Conservation (phyloP, 1,140 invertebrate species). For the Euura lappo region DNA sequence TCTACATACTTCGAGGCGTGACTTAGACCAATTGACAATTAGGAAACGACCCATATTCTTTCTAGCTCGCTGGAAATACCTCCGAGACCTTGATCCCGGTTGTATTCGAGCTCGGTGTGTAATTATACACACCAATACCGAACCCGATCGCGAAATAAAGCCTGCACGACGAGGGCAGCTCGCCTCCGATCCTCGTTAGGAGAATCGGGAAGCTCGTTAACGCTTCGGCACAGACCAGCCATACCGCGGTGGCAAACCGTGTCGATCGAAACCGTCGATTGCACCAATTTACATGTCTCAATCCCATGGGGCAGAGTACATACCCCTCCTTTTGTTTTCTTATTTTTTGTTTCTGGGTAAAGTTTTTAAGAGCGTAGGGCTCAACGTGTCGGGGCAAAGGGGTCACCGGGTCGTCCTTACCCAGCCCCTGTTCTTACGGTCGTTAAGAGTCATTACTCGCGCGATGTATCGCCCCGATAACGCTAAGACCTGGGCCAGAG, state of each 20-base stretch:
- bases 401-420: slow-evolving; percentile 16
- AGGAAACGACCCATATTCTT: slow-evolving; percentile 24
- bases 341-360: slow-evolving; percentile 14
- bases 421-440: slow-evolving; percentile 38
- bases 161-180: neutral
- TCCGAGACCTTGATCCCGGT: slow-evolving; percentile 8
- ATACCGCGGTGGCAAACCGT: slow-evolving; percentile 27
- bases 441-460: slow-evolving; percentile 32
- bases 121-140: neutral
- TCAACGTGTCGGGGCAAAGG: slow-evolving; percentile 21
- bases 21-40: neutral
- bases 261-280: slow-evolving; percentile 51
- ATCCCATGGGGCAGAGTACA: slow-evolving; percentile 34
- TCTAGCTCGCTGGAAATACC: neutral
- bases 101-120: neutral
- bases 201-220: slow-evolving; percentile 55
- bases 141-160: neutral
- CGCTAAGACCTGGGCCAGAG: slow-evolving; percentile 25
- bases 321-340: too few species aligned
- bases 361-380: neutral
- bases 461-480: slow-evolving; percentile 14
- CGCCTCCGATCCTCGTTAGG: neutral
- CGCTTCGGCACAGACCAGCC: slow-evolving; percentile 36
- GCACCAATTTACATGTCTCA: slow-evolving; percentile 60
- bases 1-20: neutral